Evolutionary conservation across 1,140 invertebrate species (phyloP).

Genomic region (Aphelenchoides fujianensis): DNA sequence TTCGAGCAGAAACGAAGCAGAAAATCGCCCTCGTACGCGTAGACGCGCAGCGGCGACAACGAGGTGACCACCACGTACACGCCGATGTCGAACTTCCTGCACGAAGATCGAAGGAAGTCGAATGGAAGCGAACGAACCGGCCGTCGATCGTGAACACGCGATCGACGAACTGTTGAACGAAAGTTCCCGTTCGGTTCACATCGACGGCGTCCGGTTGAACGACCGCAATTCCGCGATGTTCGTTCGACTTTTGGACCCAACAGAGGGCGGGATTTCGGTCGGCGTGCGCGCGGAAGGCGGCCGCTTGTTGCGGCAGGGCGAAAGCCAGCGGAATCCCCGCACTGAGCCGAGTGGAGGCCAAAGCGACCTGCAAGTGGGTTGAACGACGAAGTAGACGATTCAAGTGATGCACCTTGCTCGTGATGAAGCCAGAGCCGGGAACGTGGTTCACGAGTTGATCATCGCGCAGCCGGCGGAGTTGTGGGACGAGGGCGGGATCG

Average conservation of each 20-base stretch:
- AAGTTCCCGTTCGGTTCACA: conserved; percentile 73
- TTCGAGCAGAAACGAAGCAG: conserved; percentile 78
- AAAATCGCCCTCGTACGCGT: conserved; percentile 81
- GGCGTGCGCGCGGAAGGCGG: conserved; percentile 73
- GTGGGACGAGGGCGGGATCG: conserved; percentile 19
- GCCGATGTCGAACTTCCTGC: conserved; percentile 87
- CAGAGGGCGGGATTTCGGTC: conserved; percentile 70
- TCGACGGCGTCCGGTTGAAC: conserved; percentile 72
- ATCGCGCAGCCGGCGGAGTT: conserved; percentile 8
- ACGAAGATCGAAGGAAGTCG: conserved; percentile 65
- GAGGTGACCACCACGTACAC: conserved; percentile 88
- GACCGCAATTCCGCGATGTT: conserved; percentile 82
- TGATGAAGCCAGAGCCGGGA: conserved; percentile 87
- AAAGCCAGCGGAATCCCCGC: conserved; percentile 81
- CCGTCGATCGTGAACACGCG: conserved; percentile 72
- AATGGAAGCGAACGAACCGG: conserved; percentile 51
- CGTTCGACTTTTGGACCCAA: conserved; percentile 88
- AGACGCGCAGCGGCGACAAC: conserved; percentile 80
- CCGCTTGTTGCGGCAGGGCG: conserved; percentile 75
- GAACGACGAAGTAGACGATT: no score
- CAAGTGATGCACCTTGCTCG: conserved; percentile 75
- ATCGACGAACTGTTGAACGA: conserved; percentile 82
- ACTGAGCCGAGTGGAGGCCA: conserved; percentile 74
- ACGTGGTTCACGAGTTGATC: conserved; percentile 77
- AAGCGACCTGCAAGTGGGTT: conserved; percentile 65